A percentile compares a stretch with the other conserved stretches of the same genome.
phyloP scores from a whole-genome alignment of 2,113 vertebrate genomes.

The Polyodon spathula region DNA sequence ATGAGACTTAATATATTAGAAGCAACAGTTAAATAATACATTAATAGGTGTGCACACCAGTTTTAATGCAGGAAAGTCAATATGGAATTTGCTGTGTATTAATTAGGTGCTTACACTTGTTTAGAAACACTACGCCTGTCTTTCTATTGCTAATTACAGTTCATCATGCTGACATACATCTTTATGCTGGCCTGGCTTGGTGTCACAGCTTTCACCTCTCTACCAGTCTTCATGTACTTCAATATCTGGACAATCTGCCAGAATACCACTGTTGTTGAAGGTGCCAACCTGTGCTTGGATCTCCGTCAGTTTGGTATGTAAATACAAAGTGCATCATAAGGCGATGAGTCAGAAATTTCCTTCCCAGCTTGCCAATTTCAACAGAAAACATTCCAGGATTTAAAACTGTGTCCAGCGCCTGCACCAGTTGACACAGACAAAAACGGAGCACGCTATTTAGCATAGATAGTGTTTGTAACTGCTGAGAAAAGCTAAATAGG shows the following conservation, averaged over 20 bases:
- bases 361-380: no score
- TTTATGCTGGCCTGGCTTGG: slow-evolving; percentile 99
- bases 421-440: no score
- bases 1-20: no score
- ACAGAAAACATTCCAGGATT: no score
- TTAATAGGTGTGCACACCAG: no score
- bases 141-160: slow-evolving; percentile 51
- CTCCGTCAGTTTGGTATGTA: slow-evolving; percentile 89
- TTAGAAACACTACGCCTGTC: not conserved
- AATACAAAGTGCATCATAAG: not conserved
- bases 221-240: slow-evolving; percentile 97
- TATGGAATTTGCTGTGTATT: not conserved
- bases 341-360: no score
- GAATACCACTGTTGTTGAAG: slow-evolving; percentile 79
- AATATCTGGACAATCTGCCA: slow-evolving; percentile 97
- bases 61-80: not conserved
- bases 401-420: no score
- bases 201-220: slow-evolving; percentile 88
- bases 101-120: not conserved
- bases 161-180: slow-evolving; percentile 98
- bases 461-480: no score
- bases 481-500: no score
- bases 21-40: no score
- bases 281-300: slow-evolving; percentile 81
- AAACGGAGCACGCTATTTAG: no score